These are phyloP conservation scores for Chrysoperla carnea DNA, from an alignment of 1,140 invertebrate genomes.

Conservation along the genomic window DNA sequence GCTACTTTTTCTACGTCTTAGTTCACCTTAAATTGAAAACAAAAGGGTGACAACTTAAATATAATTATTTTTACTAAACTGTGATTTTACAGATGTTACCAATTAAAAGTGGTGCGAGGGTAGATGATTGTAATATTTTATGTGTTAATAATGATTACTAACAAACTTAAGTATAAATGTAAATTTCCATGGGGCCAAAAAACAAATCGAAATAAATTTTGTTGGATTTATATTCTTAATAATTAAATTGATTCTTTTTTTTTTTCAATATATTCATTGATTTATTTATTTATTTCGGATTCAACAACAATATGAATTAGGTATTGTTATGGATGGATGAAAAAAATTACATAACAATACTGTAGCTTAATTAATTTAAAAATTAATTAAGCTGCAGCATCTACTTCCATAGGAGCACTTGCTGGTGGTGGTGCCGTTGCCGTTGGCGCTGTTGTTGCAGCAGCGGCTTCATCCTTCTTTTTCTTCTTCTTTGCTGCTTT, in stretches of 20 bases:
- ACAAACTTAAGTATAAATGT: no score
- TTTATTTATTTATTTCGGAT: constrained; percentile 4
- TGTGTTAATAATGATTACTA: no score
- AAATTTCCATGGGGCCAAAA: no score
- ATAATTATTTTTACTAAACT: no score
- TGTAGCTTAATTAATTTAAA: background rate
- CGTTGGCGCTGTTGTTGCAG: constrained; percentile 30
- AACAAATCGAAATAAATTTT: background rate
- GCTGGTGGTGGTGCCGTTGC: constrained; percentile 22
- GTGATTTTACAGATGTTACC: no score
- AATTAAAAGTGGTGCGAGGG: no score
- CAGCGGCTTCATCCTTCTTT: constrained; percentile 46
- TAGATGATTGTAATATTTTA: no score
- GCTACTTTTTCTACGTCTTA: no score
- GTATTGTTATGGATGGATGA: background rate
- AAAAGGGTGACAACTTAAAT: no score
- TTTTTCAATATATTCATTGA: constrained; percentile 2
- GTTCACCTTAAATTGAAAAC: no score
- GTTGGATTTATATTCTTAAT: background rate
- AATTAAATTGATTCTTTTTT: background rate
- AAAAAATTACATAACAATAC: background rate
- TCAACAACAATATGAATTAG: constrained; percentile 3
- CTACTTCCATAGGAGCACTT: constrained; percentile 36
- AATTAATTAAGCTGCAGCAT: constrained; percentile 35
- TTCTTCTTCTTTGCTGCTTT: constrained; percentile 83